Evolutionary conservation across 2,888 invertebrate species (phyloP).

Genomic region (Halictus quadricinctus): DNA sequence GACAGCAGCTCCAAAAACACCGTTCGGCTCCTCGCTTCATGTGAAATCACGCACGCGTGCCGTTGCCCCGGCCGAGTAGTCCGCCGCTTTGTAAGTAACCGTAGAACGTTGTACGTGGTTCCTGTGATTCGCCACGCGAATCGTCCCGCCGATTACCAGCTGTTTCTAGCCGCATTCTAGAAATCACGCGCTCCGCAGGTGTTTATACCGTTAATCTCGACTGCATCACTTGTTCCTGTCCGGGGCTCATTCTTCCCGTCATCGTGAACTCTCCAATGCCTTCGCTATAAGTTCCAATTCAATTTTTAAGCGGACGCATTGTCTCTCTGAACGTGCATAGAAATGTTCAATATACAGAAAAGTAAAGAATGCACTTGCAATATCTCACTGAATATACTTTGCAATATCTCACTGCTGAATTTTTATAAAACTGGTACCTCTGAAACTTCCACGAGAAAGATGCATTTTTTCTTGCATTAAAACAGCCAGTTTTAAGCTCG

Average conservation of each 20-base stretch:
- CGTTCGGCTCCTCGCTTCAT: not conserved
- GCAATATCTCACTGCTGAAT: too few species aligned
- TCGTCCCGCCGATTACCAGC: not conserved
- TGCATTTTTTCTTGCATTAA: too few species aligned
- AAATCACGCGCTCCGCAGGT: slow-evolving; percentile 6
- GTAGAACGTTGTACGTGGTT: not conserved
- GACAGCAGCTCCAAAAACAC: not conserved
- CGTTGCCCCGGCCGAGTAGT: not conserved
- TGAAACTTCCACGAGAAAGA: too few species aligned
- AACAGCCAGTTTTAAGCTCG: not conserved
- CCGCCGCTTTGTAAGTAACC: slow-evolving; percentile 12
- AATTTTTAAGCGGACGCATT: not conserved
- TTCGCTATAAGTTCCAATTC: not conserved
- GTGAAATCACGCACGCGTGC: not conserved
- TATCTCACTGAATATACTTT: not conserved
- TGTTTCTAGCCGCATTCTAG: slow-evolving; percentile 7
- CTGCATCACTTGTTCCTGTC: not conserved
- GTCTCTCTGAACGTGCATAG: not conserved
- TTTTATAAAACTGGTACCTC: too few species aligned
- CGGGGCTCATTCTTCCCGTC: not conserved
- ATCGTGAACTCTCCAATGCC: not conserved
- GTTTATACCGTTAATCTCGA: slow-evolving; percentile 31
- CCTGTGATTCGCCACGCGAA: not conserved
- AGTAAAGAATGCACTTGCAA: too few species aligned
- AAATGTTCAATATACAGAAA: too few species aligned